A percentile compares a stretch with the other conserved stretches of the same genome.
Conservation (phyloP, 1,140 invertebrate genomes). For the Microplitis mediator region DNA sequence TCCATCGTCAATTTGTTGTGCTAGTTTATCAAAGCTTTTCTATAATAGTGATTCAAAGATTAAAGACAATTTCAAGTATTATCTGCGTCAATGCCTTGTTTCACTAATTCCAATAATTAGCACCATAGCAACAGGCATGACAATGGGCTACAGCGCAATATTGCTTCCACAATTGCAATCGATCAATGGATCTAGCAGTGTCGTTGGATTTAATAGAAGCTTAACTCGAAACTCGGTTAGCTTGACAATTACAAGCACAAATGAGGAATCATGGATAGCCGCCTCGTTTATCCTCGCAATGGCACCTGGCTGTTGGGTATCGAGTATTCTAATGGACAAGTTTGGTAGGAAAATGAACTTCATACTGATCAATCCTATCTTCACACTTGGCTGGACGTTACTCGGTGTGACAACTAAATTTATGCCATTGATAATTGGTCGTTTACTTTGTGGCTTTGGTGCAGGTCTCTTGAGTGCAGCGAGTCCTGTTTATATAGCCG, state of each 20-base stretch:
- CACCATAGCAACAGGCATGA: conserved; percentile 64
- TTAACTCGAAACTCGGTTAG: background rate
- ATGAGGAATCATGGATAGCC: conserved; percentile 69
- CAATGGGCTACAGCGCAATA: conserved; percentile 68
- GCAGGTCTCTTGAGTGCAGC: conserved; percentile 62
- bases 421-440: conserved; percentile 66
- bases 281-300: conserved; percentile 67
- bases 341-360: conserved; percentile 71
- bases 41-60: background rate
- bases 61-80: conserved; percentile 15
- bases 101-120: conserved; percentile 64
- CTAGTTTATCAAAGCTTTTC: background rate
- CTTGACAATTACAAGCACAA: conserved; percentile 41
- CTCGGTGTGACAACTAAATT: conserved; percentile 64
- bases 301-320: conserved; percentile 66
- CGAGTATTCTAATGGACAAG: conserved; percentile 69
- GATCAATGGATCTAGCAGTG: background rate
- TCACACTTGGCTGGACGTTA: conserved; percentile 71
- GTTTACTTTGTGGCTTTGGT: conserved; percentile 71
- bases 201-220: conserved; percentile 47
- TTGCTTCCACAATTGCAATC: conserved; percentile 67
- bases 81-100: conserved; percentile 57
- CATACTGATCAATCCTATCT: conserved; percentile 67
- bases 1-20: background rate
- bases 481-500: conserved; percentile 60